Conservation (phyloP, 1,140 invertebrate species). For the Amyelois transitella region DNA sequence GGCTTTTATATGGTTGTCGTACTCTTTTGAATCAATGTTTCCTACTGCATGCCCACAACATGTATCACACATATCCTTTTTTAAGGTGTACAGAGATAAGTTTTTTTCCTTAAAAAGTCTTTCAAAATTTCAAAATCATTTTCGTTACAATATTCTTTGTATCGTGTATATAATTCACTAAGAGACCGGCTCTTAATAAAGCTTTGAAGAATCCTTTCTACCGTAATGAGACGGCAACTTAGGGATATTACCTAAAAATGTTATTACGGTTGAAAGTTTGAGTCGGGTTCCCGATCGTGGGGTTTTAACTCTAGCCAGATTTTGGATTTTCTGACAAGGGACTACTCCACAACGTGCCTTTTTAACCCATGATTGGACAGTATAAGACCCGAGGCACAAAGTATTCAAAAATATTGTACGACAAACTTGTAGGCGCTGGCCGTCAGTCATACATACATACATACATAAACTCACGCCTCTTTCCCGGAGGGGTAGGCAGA, state of each 20-base stretch:
- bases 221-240: constrained; percentile 13
- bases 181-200: constrained; percentile 9
- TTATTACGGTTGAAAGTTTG: background rate
- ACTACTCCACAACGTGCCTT: background rate
- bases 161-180: constrained; percentile 8
- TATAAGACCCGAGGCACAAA: constrained; percentile 5
- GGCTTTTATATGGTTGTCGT: constrained; percentile 6
- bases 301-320: background rate
- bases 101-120: constrained; percentile 14
- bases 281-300: background rate
- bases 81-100: constrained; percentile 12
- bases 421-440: constrained; percentile 7
- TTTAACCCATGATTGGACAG: constrained; percentile 9
- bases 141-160: constrained; percentile 12
- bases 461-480: too few relatives aligned
- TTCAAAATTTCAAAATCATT: constrained; percentile 9
- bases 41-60: constrained; percentile 3
- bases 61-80: constrained; percentile 24
- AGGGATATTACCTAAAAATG: constrained; percentile 6
- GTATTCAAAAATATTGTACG: constrained; percentile 11
- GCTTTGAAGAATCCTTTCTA: constrained; percentile 8
- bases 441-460: too few relatives aligned
- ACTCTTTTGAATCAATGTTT: background rate
- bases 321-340: constrained; percentile 3
- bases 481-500: too few relatives aligned